These are phyloP conservation scores for Antheraea yamamai DNA, from an alignment of 2,888 invertebrate genomes.

Conservation along the genomic window DNA sequence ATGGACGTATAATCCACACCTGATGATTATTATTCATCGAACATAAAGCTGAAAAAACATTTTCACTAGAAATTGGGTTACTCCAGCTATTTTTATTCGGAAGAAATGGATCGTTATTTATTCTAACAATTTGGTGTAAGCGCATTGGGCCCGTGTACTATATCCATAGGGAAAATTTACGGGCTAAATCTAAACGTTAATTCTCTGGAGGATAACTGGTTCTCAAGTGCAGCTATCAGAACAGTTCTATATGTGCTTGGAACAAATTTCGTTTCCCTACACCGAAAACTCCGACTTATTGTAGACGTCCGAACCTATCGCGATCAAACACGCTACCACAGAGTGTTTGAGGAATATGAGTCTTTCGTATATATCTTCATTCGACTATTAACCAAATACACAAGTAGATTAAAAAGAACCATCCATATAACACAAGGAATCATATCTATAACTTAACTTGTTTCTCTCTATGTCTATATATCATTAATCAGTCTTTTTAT, in stretches of 20 bases:
- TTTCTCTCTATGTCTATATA: background rate
- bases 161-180: no score
- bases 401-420: background rate
- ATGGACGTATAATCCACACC: slow-evolving; percentile 9
- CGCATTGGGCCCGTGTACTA: background rate
- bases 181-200: no score
- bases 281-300: no score
- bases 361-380: background rate
- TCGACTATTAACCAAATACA: background rate
- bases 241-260: no score
- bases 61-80: background rate
- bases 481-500: background rate
- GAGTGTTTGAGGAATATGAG: background rate
- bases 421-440: background rate
- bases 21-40: slow-evolving; percentile 8
- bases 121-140: background rate
- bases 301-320: no score
- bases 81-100: background rate
- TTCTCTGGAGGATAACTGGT: no score
- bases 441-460: background rate
- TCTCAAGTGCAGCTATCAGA: no score
- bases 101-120: background rate
- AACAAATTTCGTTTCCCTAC: no score
- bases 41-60: background rate
- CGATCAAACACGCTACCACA: no score